phyloP scores from a whole-genome alignment of 2,797 vertebrate species.

The Poliocrania exsul region DNA sequence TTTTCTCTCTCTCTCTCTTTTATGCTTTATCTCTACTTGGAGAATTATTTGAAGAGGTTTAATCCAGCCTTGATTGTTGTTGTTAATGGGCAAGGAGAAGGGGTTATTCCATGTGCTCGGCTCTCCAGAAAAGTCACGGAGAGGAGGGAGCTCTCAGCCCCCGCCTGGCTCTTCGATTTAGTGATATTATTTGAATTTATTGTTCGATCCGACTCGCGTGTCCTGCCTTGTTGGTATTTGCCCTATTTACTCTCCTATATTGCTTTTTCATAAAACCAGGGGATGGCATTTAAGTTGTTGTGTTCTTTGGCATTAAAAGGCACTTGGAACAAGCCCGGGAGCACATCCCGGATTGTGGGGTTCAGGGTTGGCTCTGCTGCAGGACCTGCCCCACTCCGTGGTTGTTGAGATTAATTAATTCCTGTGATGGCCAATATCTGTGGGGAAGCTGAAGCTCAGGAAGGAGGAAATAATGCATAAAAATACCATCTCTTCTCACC shows the following conservation, averaged over 20 bases:
- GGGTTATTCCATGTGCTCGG: slow-evolving; percentile 45
- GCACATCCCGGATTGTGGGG: slow-evolving; percentile 86
- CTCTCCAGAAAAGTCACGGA: slow-evolving; percentile 39
- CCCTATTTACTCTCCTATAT: slow-evolving; percentile 98
- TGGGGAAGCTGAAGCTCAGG: neutral
- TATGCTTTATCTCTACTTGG: slow-evolving; percentile 68
- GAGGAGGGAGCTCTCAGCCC: slow-evolving; percentile 10
- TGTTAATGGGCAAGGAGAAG: slow-evolving; percentile 57
- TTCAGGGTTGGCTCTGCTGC: slow-evolving; percentile 87
- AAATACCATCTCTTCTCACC: neutral
- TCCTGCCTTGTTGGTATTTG: slow-evolving; percentile 95
- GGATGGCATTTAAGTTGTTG: slow-evolving; percentile 96
- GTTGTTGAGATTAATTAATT: slow-evolving; percentile 75
- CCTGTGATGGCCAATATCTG: slow-evolving; percentile 32
- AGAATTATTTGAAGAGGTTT: slow-evolving; percentile 62
- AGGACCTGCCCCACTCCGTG: slow-evolving; percentile 84
- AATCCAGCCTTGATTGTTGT: slow-evolving; percentile 58
- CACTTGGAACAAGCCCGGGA: slow-evolving; percentile 84
- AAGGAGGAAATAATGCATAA: neutral
- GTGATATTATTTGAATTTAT: slow-evolving; percentile 79
- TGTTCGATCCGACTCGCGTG: slow-evolving; percentile 86
- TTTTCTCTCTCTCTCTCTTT: slow-evolving; percentile 6
- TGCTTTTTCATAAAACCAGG: slow-evolving; percentile 90
- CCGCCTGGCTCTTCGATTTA: slow-evolving; percentile 37
- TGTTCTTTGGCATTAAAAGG: slow-evolving; percentile 94